A percentile compares a stretch with the other conserved stretches of the same genome.
phyloP scores from a whole-genome alignment of 2,113 vertebrate species.

The Phalacrocorax brasilianus region DNA sequence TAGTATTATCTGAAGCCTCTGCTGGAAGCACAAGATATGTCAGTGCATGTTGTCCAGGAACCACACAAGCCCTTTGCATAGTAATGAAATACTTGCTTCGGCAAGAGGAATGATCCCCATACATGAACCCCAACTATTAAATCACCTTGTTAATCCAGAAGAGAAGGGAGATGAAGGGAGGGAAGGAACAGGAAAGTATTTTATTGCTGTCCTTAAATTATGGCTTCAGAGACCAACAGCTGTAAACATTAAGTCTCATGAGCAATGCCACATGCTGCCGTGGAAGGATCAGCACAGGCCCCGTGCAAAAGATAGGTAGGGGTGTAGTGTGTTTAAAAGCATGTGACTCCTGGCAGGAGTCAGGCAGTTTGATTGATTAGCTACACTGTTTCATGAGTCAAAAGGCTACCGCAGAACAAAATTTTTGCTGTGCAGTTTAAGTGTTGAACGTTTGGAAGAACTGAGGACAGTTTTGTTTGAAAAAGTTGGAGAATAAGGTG shows the following conservation, averaged over 20 bases:
- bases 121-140: background rate
- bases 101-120: background rate
- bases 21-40: background rate
- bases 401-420: background rate
- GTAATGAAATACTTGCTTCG: background rate
- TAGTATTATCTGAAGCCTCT: background rate
- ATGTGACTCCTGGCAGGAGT: background rate
- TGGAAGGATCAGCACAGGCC: background rate
- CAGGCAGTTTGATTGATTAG: background rate
- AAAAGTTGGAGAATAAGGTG: background rate
- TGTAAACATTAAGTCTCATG: background rate
- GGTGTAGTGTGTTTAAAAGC: no score
- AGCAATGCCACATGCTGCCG: background rate
- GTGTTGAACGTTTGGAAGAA: background rate
- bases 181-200: background rate
- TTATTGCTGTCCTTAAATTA: background rate
- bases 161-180: accelerated
- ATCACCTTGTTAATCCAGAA: background rate
- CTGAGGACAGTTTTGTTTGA: background rate
- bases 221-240: background rate
- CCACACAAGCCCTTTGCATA: background rate
- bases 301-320: background rate
- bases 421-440: background rate
- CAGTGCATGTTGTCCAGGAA: background rate
- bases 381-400: background rate